A percentile compares a stretch with the other conserved stretches of the same genome.
These are phyloP conservation scores for Cichladusa arquata DNA, from an alignment of 2,113 vertebrate species.

Conservation along the genomic window DNA sequence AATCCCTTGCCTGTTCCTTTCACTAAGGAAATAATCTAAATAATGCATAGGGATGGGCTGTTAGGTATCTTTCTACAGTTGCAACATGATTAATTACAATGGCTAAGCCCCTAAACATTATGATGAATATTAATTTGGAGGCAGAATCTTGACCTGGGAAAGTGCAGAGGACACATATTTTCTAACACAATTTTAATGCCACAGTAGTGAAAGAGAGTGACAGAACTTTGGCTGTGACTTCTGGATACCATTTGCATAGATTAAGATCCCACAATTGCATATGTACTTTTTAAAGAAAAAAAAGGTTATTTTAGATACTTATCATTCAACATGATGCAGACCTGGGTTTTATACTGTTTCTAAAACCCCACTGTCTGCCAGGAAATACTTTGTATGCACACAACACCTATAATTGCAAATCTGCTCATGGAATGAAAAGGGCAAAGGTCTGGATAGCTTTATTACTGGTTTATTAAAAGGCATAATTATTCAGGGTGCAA, in stretches of 20 bases:
- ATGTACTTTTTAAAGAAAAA: not conserved
- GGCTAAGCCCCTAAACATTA: conserved; percentile 49
- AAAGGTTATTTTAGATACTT: not conserved
- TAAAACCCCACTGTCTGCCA: not conserved
- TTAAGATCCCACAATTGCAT: not conserved
- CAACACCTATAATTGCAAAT: not conserved
- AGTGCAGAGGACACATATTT: conserved; percentile 10
- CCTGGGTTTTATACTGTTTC: not conserved
- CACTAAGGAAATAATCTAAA: conserved; percentile 60
- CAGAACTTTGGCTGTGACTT: not conserved
- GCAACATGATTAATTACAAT: conserved; percentile 67
- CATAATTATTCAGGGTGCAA: not conserved
- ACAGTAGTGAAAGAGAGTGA: not conserved
- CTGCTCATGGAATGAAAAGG: not conserved
- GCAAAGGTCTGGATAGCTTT: not conserved
- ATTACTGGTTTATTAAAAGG: not conserved
- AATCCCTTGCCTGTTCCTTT: conserved; percentile 55
- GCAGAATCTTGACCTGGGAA: conserved; percentile 43
- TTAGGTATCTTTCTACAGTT: conserved; percentile 62
- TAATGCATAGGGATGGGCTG: conserved; percentile 56
- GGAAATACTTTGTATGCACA: not conserved
- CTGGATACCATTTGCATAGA: not conserved
- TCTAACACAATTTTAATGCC: not conserved
- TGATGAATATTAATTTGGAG: conserved; percentile 65
- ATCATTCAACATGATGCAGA: not conserved